Conservation (phyloP, 2,888 invertebrate genomes). For the Mimas tiliae region DNA sequence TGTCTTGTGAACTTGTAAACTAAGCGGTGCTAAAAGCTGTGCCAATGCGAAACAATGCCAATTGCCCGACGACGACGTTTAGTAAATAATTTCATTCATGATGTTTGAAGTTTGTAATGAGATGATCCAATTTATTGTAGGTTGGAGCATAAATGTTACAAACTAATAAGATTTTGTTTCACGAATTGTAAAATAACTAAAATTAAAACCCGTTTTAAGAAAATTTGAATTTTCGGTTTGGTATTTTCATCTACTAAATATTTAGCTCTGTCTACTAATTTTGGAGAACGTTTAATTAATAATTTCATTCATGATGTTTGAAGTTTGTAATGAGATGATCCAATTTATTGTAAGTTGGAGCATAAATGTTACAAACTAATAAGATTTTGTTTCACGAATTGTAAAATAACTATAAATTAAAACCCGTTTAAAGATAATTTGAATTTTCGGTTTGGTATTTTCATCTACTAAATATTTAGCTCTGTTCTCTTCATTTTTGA, state of each 20-base stretch:
- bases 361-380: neutral
- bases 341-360: neutral
- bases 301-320: conserved; percentile 24
- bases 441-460: too few species aligned
- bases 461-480: too few species aligned
- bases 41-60: conserved; percentile 28
- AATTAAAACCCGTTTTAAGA: too few species aligned
- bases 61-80: conserved; percentile 20
- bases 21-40: conserved; percentile 24
- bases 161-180: neutral
- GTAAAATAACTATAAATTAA: too few species aligned
- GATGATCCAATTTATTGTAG: conserved; percentile 4
- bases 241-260: too few species aligned
- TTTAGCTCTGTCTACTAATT: too few species aligned
- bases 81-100: conserved; percentile 24
- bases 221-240: too few species aligned
- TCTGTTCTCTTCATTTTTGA: too few species aligned
- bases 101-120: conserved; percentile 9
- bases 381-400: neutral
- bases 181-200: neutral
- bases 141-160: neutral
- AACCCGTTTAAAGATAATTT: too few species aligned
- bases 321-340: conserved; percentile 8
- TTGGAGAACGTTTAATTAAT: neutral
- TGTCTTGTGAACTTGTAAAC: conserved; percentile 24